Evolutionary conservation across 2,888 invertebrate species (phyloP).

Genomic region (Clostera curtula): DNA sequence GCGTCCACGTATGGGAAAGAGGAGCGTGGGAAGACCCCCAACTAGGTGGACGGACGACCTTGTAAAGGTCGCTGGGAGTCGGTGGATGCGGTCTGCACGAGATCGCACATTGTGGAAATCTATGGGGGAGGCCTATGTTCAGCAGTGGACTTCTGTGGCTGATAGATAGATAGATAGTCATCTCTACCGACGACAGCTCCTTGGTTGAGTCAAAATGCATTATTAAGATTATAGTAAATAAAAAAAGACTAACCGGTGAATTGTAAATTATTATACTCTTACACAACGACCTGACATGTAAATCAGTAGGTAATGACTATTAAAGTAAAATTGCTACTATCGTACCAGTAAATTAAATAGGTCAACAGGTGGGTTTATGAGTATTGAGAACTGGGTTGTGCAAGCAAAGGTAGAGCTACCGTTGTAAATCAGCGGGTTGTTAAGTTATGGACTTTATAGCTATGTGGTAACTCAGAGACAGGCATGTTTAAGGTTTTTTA

Average conservation of each 20-base stretch:
- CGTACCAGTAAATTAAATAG: no score
- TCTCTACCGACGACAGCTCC: conserved; percentile 25
- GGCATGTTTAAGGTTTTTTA: no score
- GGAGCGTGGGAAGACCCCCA: no score
- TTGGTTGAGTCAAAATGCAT: conserved; percentile 28
- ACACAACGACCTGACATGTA: conserved; percentile 32
- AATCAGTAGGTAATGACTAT: conserved; percentile 29
- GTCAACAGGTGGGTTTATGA: conserved; percentile 23
- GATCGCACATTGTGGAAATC: no score
- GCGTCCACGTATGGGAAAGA: no score
- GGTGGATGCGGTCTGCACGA: no score
- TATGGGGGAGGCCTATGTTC: no score
- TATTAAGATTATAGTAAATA: conserved; percentile 38
- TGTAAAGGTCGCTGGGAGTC: no score
- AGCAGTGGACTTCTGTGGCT: no score
- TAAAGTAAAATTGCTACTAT: conserved; percentile 21
- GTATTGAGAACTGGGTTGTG: conserved; percentile 21
- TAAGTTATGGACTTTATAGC: background rate
- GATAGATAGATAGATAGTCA: conserved; percentile 11
- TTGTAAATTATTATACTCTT: conserved; percentile 35
- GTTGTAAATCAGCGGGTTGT: background rate
- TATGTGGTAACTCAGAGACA: no score
- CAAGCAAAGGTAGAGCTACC: conserved; percentile 5
- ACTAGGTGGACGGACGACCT: no score
- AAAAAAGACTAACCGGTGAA: conserved; percentile 33